Evolutionary conservation across 2,113 vertebrate species (phyloP).

Genomic region (Ranitomeya variabilis): DNA sequence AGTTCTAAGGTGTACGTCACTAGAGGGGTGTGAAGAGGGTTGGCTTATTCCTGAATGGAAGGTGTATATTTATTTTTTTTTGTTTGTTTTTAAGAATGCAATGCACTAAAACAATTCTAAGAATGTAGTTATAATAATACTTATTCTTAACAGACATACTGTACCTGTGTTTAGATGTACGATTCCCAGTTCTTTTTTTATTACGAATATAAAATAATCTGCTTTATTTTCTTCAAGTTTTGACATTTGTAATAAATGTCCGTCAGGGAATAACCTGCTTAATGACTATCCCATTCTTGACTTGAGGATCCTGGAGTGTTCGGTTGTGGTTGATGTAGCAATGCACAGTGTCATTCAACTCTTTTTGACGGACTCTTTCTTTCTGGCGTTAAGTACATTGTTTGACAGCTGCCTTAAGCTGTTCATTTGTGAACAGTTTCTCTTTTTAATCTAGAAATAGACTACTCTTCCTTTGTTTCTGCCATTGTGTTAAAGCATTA

Average conservation of each 20-base stretch:
- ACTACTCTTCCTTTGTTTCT: constrained; percentile 56
- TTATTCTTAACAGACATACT: constrained; percentile 79
- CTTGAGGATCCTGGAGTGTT: constrained; percentile 71
- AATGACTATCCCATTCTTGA: constrained; percentile 74
- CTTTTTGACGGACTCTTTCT: constrained; percentile 54
- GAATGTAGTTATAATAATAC: constrained; percentile 86
- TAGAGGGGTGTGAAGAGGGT: background rate
- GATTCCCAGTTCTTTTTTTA: constrained; percentile 69
- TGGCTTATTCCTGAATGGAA: constrained; percentile 56
- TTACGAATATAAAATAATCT: constrained; percentile 63
- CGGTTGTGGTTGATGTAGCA: constrained; percentile 65
- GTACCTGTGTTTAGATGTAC: constrained; percentile 77
- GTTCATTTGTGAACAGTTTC: constrained; percentile 71
- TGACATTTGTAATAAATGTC: constrained; percentile 84
- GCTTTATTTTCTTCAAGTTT: constrained; percentile 78
- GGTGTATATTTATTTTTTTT: constrained; percentile 72
- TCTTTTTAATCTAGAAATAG: constrained; percentile 56
- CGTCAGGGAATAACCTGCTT: constrained; percentile 77
- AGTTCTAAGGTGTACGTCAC: constrained; percentile 72
- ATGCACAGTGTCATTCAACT: constrained; percentile 64
- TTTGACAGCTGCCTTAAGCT: constrained; percentile 70
- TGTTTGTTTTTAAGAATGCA: constrained; percentile 77
- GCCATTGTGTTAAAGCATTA: constrained; percentile 45
- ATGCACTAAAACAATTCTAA: constrained; percentile 86
- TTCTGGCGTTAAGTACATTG: constrained; percentile 65